Conservation (phyloP, 2,113 vertebrate genomes). For the Anas platyrhynchos region DNA sequence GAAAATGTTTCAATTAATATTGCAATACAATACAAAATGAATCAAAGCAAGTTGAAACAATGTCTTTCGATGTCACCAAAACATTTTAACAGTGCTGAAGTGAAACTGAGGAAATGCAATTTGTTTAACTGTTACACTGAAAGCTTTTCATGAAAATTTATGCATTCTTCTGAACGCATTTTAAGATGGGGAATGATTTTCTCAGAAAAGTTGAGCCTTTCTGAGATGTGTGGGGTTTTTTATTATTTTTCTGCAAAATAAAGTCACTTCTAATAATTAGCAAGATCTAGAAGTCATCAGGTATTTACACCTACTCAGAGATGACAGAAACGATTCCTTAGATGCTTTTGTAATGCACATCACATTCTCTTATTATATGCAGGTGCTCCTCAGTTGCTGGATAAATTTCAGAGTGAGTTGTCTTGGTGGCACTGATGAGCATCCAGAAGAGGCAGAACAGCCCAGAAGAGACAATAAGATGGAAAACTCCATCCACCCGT, state of each 20-base stretch:
- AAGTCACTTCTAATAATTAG: background rate
- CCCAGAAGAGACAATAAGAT: background rate
- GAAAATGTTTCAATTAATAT: constrained; percentile 29
- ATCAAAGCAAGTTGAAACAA: background rate
- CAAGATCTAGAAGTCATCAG: background rate
- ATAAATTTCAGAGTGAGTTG: background rate
- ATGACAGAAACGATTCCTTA: background rate
- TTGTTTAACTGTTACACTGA: background rate
- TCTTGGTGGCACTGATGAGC: background rate
- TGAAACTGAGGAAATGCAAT: constrained; percentile 14
- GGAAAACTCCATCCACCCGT: background rate
- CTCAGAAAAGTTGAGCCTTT: background rate
- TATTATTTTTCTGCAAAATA: background rate
- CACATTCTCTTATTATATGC: background rate
- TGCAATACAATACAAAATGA: background rate
- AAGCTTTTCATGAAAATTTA: background rate
- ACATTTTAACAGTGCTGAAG: background rate
- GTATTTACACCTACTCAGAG: background rate
- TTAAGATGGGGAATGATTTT: background rate
- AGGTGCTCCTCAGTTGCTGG: background rate
- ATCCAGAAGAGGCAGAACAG: background rate
- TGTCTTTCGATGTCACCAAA: background rate
- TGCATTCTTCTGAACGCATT: background rate
- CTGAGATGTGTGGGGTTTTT: background rate
- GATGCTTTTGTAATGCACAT: background rate